These are phyloP conservation scores for Zaprionus bogoriensis DNA, from an alignment of 2,888 invertebrate genomes.

Conservation along the genomic window DNA sequence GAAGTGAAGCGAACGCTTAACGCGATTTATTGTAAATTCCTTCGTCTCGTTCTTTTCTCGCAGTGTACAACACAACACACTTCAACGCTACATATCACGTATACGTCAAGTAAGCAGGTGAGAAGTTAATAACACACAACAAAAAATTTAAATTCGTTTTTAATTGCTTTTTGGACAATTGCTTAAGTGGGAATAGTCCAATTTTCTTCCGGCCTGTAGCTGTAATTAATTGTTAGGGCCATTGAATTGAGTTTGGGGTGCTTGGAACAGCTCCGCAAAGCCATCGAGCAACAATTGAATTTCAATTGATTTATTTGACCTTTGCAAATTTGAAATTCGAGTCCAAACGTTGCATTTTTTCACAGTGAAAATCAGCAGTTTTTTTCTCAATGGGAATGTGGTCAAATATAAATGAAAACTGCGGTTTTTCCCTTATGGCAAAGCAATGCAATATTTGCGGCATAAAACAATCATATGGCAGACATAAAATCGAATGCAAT, in stretches of 20 bases:
- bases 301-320: background rate
- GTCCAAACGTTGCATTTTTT: too few species aligned
- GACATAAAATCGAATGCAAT: background rate
- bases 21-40: constrained; percentile 20
- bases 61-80: constrained; percentile 22
- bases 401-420: background rate
- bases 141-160: background rate
- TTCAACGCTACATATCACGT: constrained; percentile 14
- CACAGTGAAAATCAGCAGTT: background rate
- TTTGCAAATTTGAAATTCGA: background rate
- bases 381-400: too few species aligned
- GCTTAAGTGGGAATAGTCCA: too few species aligned
- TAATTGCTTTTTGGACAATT: background rate
- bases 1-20: background rate
- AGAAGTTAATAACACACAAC: background rate
- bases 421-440: background rate
- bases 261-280: background rate
- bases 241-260: too few species aligned
- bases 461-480: background rate
- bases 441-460: background rate
- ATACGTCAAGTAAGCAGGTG: constrained; percentile 25
- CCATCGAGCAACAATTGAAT: too few species aligned
- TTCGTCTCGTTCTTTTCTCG: constrained; percentile 12
- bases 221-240: background rate
- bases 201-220: background rate